Base-by-base conservation (phyloP, 2,113 vertebrate species). In the Leuciscus idus region DNA sequence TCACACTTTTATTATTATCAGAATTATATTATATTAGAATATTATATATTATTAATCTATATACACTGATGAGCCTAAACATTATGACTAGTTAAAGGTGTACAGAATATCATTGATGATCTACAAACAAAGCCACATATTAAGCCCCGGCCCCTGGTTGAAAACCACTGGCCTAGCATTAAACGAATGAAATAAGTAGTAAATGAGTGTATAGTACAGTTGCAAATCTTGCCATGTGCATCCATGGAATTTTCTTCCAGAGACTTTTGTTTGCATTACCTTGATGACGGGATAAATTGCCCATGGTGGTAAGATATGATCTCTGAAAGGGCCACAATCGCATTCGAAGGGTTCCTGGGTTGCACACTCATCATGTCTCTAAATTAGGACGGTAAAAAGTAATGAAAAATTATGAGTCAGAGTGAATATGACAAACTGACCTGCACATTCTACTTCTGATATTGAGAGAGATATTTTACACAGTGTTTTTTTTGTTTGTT, bases 231-330 rank as follows among this genome's bases (percentile, higher is more conserved):
- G 15, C 30, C 8, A 68, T 7, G 36, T 21, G 66, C 19, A 70
- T 36, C 30, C 17, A 70, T 36, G 30, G 15, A 21, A 10, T 39
- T 39, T 23, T 70, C 66, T 36, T 70, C 33, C 19, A 74, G 4
- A 43, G 13, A 26, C 28, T 11, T 59, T 21, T 48, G 26, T 19
- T 82, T 4, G 15, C 12, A 9, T 19, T 91, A 98, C 97, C 96
- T 97, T 95, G 66, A 97, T 95, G 19, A 95, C 90, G 0, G 96
- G 93, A 57, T 96, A 96, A 89, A 99, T 97, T 87, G 96, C 95
- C 84, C 97, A 96, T 0, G 97, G 97, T 80, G 97, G 97, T 85
- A 99, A 92, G 87, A 98, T 91, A 87, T 99, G 97, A 85, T 98
- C 97, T 78, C 88, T 95, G 82, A 98, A 92, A 1, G 88, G 87